Percentiles rank a stretch among this genome's conserved stretches.
phyloP scores from a whole-genome alignment of 2,113 vertebrate genomes.

The Oreotrochilus melanogaster region DNA sequence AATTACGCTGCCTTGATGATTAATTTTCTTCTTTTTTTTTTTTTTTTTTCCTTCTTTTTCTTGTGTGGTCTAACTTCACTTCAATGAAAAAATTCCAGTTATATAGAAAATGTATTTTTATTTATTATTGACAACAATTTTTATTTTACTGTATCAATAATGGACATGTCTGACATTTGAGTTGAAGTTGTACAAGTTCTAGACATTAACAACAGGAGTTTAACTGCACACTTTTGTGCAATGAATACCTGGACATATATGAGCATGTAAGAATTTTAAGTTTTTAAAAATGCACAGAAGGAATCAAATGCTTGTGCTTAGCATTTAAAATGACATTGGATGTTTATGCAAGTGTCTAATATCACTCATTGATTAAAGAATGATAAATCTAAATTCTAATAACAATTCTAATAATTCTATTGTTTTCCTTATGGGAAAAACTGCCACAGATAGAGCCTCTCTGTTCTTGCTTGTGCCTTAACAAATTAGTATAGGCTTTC shows the following conservation, averaged over 20 bases:
- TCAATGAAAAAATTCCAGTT: not conserved
- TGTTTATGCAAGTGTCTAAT: not conserved
- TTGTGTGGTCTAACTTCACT: not conserved
- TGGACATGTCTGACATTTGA: not conserved
- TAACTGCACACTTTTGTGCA: not conserved
- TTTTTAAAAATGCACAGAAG: not conserved
- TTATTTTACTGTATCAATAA: not conserved
- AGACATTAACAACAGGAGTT: not conserved
- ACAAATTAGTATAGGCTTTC: not conserved
- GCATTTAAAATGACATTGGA: not conserved
- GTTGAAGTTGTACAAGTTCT: not conserved
- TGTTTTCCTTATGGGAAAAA: not conserved
- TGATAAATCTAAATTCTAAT: not conserved
- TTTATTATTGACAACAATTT: not conserved
- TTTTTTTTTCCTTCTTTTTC: not conserved
- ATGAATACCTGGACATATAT: not conserved
- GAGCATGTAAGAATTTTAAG: not conserved
- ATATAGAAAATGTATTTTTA: not conserved
- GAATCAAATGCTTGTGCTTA: not conserved
- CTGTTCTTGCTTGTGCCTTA: not conserved
- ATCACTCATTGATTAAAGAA: not conserved
- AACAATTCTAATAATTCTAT: not conserved
- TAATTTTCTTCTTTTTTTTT: not conserved
- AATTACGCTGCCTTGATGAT: not conserved
- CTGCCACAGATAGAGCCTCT: not conserved